A percentile compares a stretch with the other conserved stretches of the same genome.
Conservation (phyloP, 2,797 vertebrate species). For the Micropoecilia bifurca region DNA sequence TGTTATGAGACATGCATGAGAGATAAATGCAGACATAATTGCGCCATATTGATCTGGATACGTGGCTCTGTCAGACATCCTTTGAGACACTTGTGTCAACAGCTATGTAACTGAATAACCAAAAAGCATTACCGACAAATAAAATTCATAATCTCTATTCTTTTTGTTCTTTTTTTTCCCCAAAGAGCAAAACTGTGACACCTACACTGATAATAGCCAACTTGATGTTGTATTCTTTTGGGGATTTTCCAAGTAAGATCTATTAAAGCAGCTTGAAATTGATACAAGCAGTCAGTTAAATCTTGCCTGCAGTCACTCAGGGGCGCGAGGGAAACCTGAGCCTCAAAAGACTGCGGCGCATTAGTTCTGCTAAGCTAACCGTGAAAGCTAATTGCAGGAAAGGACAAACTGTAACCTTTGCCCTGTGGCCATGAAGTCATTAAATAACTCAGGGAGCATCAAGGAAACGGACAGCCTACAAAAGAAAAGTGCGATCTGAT, state of each 20-base stretch:
- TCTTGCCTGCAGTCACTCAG: constrained; percentile 72
- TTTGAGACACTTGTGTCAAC: constrained; percentile 3
- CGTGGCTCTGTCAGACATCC: not conserved
- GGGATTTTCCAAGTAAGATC: constrained; percentile 64
- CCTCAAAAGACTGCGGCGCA: constrained; percentile 88
- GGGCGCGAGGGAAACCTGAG: constrained; percentile 84
- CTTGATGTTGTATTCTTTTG: constrained; percentile 55
- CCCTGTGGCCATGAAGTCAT: constrained; percentile 83
- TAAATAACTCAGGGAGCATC: constrained; percentile 73
- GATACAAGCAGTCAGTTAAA: constrained; percentile 71
- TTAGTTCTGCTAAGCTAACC: constrained; percentile 96
- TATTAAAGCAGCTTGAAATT: constrained; percentile 80
- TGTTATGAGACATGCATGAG: constrained; percentile 14
- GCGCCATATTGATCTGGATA: constrained; percentile 12
- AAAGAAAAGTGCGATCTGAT: constrained; percentile 72
- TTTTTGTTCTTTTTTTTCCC: not conserved
- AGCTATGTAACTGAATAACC: constrained; percentile 11
- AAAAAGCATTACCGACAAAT: not conserved
- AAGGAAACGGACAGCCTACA: constrained; percentile 56
- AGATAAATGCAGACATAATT: constrained; percentile 15
- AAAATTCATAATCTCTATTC: not conserved
- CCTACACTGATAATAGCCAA: constrained; percentile 30
- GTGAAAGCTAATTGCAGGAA: constrained; percentile 92
- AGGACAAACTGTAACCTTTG: constrained; percentile 84
- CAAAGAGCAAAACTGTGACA: constrained; percentile 14